A percentile compares a stretch with the other conserved stretches of the same genome.
Evolutionary conservation across 1,140 invertebrate species (phyloP).

Genomic region (Andrena cerasifolii): DNA sequence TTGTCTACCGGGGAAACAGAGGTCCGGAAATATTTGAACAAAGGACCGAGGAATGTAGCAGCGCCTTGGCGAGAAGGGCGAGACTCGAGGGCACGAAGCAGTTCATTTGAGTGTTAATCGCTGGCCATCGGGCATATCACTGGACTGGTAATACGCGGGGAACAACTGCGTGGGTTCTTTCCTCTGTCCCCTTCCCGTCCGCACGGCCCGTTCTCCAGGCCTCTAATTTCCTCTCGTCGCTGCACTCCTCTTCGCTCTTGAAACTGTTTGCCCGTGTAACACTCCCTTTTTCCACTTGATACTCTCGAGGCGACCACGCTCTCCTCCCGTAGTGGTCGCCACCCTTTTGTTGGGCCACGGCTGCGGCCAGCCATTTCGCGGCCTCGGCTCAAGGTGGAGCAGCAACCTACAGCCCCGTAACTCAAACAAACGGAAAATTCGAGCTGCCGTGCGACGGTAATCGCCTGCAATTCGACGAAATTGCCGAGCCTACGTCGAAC

Average conservation of each 20-base stretch:
- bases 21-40: slow-evolving; percentile 64
- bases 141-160: slow-evolving; percentile 34
- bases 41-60: slow-evolving; percentile 45
- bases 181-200: neutral
- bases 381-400: neutral
- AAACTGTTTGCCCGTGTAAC: slow-evolving; percentile 12
- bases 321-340: neutral
- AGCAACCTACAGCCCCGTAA: slow-evolving; percentile 44
- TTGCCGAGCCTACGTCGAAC: slow-evolving; percentile 48
- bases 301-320: neutral
- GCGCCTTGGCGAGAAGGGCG: neutral
- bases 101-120: slow-evolving; percentile 75
- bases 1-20: slow-evolving; percentile 59
- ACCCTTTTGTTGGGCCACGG: slow-evolving; percentile 11
- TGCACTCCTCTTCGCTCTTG: neutral
- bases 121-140: slow-evolving; percentile 65
- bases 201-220: neutral
- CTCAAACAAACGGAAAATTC: slow-evolving; percentile 71
- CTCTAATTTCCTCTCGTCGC: slow-evolving; percentile 26
- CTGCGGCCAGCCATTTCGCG: slow-evolving; percentile 32
- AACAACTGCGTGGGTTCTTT: slow-evolving; percentile 33
- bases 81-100: slow-evolving; percentile 10
- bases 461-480: slow-evolving; percentile 63
- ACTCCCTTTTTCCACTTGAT: neutral
- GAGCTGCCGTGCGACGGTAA: slow-evolving; percentile 54